Conservation (phyloP, 1,140 invertebrate species). For the Drosophila novamexicana region DNA sequence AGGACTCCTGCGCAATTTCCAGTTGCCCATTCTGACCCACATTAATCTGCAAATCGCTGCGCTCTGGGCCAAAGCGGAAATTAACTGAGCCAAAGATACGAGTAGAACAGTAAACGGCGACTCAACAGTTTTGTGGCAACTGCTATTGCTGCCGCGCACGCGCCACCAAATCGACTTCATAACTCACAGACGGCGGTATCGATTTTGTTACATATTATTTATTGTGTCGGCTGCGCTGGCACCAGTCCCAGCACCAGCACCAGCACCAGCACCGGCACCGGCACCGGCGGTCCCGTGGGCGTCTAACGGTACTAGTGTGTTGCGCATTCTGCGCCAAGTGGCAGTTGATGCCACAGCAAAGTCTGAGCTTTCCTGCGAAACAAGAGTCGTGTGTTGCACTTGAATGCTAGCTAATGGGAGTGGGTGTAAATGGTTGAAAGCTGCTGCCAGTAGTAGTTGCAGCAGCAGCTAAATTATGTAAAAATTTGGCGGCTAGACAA, state of each 20-base stretch:
- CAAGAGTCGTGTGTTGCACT: slow-evolving; percentile 61
- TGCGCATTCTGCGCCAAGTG: slow-evolving; percentile 65
- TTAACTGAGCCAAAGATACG: slow-evolving; percentile 54
- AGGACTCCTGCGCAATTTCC: slow-evolving; percentile 57
- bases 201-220: slow-evolving; percentile 83
- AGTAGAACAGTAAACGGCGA: slow-evolving; percentile 18
- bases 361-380: slow-evolving; percentile 45
- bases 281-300: slow-evolving; percentile 55
- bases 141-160: slow-evolving; percentile 49
- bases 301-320: slow-evolving; percentile 71
- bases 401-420: slow-evolving; percentile 56
- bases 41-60: slow-evolving; percentile 66
- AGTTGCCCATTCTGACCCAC: slow-evolving; percentile 67
- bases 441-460: slow-evolving; percentile 51
- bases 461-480: slow-evolving; percentile 73
- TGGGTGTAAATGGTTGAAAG: slow-evolving; percentile 60
- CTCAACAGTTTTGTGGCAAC: slow-evolving; percentile 7
- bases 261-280: not conserved
- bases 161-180: slow-evolving; percentile 67
- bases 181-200: slow-evolving; percentile 68
- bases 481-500: slow-evolving; percentile 57
- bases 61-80: slow-evolving; percentile 69
- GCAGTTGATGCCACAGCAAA: slow-evolving; percentile 26
- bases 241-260: too few relatives aligned
- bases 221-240: slow-evolving; percentile 52